Percentiles rank a stretch among this genome's conserved stretches.
Evolutionary conservation across 1,140 invertebrate genomes (phyloP).

Genomic region (Elymnias hypermnestra): DNA sequence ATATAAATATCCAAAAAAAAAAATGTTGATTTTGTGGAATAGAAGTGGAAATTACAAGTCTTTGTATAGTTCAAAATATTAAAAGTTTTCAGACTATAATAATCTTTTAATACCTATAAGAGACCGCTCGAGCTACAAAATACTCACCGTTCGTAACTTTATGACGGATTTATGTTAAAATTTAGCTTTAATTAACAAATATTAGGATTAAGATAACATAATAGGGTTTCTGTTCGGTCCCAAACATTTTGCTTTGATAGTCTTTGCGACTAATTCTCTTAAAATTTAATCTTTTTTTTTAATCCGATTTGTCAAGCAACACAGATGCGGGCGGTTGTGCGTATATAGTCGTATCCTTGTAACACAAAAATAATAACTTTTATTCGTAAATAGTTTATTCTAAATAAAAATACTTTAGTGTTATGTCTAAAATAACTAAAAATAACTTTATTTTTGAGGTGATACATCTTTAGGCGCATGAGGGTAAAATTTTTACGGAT

Average conservation of each 20-base stretch:
- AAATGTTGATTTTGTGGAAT: too few relatives aligned
- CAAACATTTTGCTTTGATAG: background rate
- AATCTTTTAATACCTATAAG: slow-evolving; percentile 1
- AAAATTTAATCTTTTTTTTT: background rate
- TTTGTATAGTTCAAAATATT: background rate
- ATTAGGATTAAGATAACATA: slow-evolving; percentile 1
- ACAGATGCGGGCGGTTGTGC: slow-evolving; percentile 1
- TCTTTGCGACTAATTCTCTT: background rate
- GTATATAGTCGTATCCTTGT: too few relatives aligned
- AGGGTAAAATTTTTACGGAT: too few relatives aligned
- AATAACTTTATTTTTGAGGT: too few relatives aligned
- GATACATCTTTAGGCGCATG: too few relatives aligned
- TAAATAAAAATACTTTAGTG: too few relatives aligned
- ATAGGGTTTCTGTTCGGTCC: background rate
- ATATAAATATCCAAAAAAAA: too few relatives aligned
- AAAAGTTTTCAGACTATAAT: background rate
- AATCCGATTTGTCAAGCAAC: background rate
- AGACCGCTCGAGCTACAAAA: background rate
- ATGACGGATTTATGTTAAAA: background rate
- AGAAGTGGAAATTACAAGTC: too few relatives aligned
- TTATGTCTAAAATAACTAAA: too few relatives aligned
- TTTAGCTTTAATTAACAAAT: background rate
- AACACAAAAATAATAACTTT: too few relatives aligned
- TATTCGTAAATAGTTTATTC: too few relatives aligned
- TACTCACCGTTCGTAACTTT: background rate